Evolutionary conservation across 2,888 invertebrate genomes (phyloP).

Genomic region (Ectropis crepuscularia): DNA sequence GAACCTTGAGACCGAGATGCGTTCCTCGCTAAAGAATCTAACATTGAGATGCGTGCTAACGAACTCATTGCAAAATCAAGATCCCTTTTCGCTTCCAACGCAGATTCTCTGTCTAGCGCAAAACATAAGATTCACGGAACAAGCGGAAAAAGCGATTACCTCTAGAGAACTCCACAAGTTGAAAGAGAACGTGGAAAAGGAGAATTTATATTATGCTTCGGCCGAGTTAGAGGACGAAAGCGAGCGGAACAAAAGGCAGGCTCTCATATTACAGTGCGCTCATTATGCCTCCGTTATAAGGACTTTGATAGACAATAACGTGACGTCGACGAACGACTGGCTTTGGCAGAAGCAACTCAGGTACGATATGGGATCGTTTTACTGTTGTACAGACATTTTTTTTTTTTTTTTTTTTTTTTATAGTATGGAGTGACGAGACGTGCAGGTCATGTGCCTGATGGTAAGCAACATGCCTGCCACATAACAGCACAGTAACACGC

Average conservation of each 20-base stretch:
- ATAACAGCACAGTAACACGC: too few species aligned
- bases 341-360: conserved; percentile 97
- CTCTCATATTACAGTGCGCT: conserved; percentile 96
- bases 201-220: conserved; percentile 78
- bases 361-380: conserved; percentile 59
- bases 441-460: too few species aligned
- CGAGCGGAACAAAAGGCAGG: conserved; percentile 94
- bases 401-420: too few species aligned
- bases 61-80: conserved; percentile 76
- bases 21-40: conserved; percentile 86
- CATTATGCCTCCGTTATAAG: conserved; percentile 94
- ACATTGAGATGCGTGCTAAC: conserved; percentile 83
- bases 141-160: conserved; percentile 92
- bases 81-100: conserved; percentile 85
- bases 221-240: conserved; percentile 84
- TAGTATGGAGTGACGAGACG: too few species aligned
- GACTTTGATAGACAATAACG: conserved; percentile 88
- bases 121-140: conserved; percentile 93
- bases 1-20: conserved; percentile 93
- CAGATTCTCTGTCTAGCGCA: conserved; percentile 94
- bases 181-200: conserved; percentile 78
- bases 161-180: conserved; percentile 86
- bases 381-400: background rate
- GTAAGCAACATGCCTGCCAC: too few species aligned
- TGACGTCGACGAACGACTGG: conserved; percentile 91